Evolutionary conservation across 2,113 vertebrate species (phyloP), one percentile per base, ranked within the genome.

Genomic region (Myrmophylax atrothorax): DNA sequence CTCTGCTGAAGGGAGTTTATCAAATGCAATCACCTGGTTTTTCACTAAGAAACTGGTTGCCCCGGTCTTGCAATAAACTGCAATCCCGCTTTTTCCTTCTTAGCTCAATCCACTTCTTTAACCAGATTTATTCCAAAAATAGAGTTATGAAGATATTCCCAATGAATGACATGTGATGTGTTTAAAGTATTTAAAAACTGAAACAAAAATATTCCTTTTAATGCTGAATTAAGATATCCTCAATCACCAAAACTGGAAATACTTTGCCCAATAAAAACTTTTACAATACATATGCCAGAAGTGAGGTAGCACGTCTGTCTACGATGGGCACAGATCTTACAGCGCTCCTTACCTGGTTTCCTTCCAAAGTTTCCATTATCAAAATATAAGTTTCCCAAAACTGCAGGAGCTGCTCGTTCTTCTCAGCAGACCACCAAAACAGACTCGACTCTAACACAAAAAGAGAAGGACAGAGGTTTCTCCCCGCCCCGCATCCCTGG

Each of bases 341-440:
- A 9, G 49, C 7, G 19, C 44, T 78, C 96, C 69, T 76, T 76
- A 99, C 99, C 98, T 99, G 99, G 95, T 99, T 99, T 96, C 99
- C 99, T 95, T 99, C 99, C 64, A 99, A 87, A 7, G 99, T 99
- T 88, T 99, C 99, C 98, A 99, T 98, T 55, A 99, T 97, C 97
- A 99, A 97, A 12, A 98, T 97, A 10, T 99, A 99, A 78, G 99
- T 98, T 94, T 99, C 99, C 99, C 99, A 99, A 88, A 99, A 99
- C 40, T 98, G 97, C 14, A 97, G 83, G 1, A 99, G 98, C 8
- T 98, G 38, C 46, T 97, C 97, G 33, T 96, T 98, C 89, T 97
- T 96, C 85, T 98, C 97, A 8, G 97, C 93, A 10, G 93, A 96
- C 99, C 99, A 99, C 98, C 98, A 99, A 44, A 99, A 99, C 55